Conservation (phyloP, 2,113 vertebrate genomes). For the Empidonax alnorum region DNA sequence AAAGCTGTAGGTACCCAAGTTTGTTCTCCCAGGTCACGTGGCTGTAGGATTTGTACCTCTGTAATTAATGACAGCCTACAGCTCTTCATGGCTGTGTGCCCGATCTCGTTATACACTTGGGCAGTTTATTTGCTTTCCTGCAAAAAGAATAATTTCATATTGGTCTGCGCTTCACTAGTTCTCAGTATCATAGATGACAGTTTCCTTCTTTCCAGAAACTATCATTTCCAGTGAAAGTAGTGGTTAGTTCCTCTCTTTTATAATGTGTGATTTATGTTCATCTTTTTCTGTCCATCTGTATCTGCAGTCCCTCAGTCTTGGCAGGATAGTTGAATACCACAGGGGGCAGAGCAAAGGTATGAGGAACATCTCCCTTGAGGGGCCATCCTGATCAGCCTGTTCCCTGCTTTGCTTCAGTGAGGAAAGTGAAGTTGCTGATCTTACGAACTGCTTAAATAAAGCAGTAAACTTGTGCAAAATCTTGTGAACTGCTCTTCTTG, state of each 20-base stretch:
- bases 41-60: not conserved
- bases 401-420: not conserved
- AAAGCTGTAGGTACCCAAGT: not conserved
- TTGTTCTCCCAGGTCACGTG: not conserved
- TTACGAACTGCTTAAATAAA: not conserved
- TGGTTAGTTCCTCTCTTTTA: not conserved
- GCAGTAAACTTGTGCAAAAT: not conserved
- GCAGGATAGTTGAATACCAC: not conserved
- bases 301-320: not conserved
- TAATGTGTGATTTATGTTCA: not conserved
- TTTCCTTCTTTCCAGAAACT: not conserved
- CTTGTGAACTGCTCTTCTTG: not conserved
- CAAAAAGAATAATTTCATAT: not conserved
- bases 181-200: not conserved
- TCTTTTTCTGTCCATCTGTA: not conserved
- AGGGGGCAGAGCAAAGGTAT: not conserved
- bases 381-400: not conserved
- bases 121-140: not conserved
- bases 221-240: not conserved
- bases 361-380: not conserved
- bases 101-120: not conserved
- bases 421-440: not conserved
- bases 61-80: not conserved
- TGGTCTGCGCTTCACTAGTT: not conserved
- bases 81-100: not conserved